Evolutionary conservation across 2,888 invertebrate genomes (phyloP).

Genomic region (Ypsolopha sequella): DNA sequence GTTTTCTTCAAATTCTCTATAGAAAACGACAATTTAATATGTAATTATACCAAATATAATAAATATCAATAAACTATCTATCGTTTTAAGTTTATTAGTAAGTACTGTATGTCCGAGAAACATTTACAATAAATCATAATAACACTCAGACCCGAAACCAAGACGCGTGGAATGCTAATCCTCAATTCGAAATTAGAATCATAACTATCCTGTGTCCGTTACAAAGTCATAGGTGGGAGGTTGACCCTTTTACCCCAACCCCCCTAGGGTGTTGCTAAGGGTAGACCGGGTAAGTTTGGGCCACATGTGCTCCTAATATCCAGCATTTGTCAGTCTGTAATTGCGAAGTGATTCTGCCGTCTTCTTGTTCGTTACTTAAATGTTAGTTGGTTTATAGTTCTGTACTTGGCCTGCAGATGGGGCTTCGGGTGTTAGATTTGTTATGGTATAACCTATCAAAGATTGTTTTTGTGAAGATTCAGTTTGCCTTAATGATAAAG

Average conservation of each 20-base stretch:
- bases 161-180: conserved; percentile 2
- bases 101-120: too few relatives aligned
- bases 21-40: too few relatives aligned
- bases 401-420: conserved; percentile 3
- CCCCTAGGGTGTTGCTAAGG: neutral
- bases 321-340: conserved; percentile 68
- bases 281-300: conserved; percentile 28
- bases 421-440: neutral
- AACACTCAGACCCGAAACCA: neutral
- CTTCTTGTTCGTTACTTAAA: conserved; percentile 59
- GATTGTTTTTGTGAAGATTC: neutral
- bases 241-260: conserved; percentile 1
- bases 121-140: neutral
- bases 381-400: conserved; percentile 47
- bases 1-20: too few relatives aligned
- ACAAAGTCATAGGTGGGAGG: conserved; percentile 2
- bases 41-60: too few relatives aligned
- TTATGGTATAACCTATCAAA: neutral
- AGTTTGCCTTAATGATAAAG: neutral
- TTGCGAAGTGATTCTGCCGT: conserved; percentile 60
- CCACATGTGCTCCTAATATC: conserved; percentile 66
- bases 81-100: too few relatives aligned
- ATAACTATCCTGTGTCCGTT: conserved; percentile 5
- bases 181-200: conserved; percentile 5
- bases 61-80: too few relatives aligned